Conservation (phyloP, 1,140 invertebrate genomes). For the Eumeta japonica region DNA sequence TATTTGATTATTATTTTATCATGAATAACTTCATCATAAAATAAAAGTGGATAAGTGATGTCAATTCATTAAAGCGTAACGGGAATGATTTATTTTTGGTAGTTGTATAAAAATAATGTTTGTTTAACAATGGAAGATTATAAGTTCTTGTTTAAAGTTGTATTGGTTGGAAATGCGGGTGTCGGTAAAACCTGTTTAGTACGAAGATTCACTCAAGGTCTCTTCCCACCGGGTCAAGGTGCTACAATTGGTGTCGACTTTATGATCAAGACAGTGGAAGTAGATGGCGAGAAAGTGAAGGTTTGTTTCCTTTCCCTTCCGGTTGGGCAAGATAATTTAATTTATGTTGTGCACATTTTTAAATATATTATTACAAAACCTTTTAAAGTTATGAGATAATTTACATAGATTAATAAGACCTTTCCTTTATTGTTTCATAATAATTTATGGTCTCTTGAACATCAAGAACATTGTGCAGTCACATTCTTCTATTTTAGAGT, state of each 20-base stretch:
- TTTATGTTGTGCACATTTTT: not conserved
- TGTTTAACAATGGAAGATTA: conserved; percentile 87
- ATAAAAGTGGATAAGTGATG: too few relatives aligned
- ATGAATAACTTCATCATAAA: too few relatives aligned
- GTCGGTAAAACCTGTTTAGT: conserved; percentile 94
- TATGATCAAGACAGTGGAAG: conserved; percentile 98
- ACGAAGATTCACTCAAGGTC: conserved; percentile 84
- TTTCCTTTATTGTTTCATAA: too few relatives aligned
- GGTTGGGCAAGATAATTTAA: too few relatives aligned
- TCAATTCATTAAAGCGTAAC: conserved; percentile 47
- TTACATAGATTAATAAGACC: too few relatives aligned
- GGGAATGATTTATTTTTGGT: conserved; percentile 24
- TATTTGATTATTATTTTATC: too few relatives aligned
- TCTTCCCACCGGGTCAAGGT: conserved; percentile 95
- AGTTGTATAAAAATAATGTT: conserved; percentile 39
- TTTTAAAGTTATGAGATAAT: too few relatives aligned
- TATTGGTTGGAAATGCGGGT: conserved; percentile 91
- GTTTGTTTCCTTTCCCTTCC: conserved; percentile 62
- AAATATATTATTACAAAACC: too few relatives aligned
- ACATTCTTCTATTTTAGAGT: too few relatives aligned
- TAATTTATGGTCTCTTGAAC: too few relatives aligned
- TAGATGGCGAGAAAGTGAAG: conserved; percentile 98
- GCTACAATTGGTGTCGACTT: conserved; percentile 99
- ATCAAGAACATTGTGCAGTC: too few relatives aligned
- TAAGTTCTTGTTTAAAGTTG: conserved; percentile 97